A percentile compares a stretch with the other conserved stretches of the same genome.
phyloP scores from a whole-genome alignment of 2,113 vertebrate species.

The Psophia crepitans region DNA sequence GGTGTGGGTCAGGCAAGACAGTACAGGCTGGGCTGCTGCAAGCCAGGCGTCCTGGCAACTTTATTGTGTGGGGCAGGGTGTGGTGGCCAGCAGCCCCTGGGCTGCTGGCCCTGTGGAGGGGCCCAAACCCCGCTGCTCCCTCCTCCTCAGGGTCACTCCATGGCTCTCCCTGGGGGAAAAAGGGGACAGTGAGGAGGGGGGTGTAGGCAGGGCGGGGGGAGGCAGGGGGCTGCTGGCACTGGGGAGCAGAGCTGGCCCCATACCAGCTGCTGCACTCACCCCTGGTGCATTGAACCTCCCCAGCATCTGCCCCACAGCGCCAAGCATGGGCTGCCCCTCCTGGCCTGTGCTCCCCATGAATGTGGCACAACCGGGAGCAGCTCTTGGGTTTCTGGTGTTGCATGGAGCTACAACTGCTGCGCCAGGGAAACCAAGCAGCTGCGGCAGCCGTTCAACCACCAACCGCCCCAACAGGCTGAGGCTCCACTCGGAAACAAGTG shows the following conservation, averaged over 20 bases:
- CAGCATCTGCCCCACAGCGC: background rate
- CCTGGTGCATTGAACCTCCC: background rate
- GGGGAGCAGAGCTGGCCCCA: background rate
- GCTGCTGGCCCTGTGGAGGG: background rate
- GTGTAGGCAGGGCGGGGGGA: background rate
- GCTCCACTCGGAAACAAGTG: background rate
- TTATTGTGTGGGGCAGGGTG: background rate
- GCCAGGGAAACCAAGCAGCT: background rate
- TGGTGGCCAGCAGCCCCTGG: fast-evolving
- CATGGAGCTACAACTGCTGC: fast-evolving
- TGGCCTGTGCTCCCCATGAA: background rate
- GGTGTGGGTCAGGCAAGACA: fast-evolving
- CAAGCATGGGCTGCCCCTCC: background rate
- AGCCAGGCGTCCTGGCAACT: background rate
- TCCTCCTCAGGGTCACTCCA: background rate
- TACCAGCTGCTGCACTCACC: background rate
- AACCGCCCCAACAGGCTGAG: background rate
- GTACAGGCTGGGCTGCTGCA: background rate
- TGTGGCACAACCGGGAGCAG: background rate
- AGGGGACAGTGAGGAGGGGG: background rate
- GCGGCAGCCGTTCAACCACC: background rate
- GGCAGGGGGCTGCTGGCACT: background rate
- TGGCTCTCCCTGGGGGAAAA: background rate
- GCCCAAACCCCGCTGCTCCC: fast-evolving
- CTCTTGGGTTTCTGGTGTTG: background rate